These are phyloP conservation scores for Zapus hudsonius DNA, from an alignment of 2,113 vertebrate species.

Conservation along the genomic window DNA sequence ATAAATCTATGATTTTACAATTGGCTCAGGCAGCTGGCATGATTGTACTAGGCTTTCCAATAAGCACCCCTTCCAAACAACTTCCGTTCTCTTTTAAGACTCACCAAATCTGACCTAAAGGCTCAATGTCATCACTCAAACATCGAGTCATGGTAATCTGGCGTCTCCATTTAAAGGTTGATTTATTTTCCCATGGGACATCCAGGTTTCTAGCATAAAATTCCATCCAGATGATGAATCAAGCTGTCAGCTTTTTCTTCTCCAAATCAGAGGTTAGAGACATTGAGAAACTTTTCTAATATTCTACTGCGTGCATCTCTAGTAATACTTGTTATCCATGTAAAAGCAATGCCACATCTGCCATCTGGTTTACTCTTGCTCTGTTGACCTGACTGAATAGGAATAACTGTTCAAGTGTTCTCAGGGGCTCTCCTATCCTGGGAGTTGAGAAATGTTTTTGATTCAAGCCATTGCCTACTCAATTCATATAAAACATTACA, in stretches of 20 bases:
- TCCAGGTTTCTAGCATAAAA: slow-evolving; percentile 53
- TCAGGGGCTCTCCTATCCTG: background rate
- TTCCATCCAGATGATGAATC: slow-evolving; percentile 60
- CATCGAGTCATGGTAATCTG: background rate
- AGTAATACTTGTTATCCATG: background rate
- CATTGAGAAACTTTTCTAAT: slow-evolving; percentile 18
- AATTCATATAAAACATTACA: background rate
- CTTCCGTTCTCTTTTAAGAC: slow-evolving; percentile 36
- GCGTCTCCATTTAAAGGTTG: slow-evolving; percentile 40
- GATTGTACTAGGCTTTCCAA: slow-evolving; percentile 30
- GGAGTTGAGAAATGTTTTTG: background rate
- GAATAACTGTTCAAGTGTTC: background rate
- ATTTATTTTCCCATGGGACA: slow-evolving; percentile 71
- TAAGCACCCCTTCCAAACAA: slow-evolving; percentile 12
- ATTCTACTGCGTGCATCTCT: background rate
- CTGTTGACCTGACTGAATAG: background rate
- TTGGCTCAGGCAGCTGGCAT: slow-evolving; percentile 17
- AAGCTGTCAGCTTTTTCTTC: slow-evolving; percentile 57
- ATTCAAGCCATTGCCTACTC: background rate
- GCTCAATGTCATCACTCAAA: slow-evolving; percentile 31
- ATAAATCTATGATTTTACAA: slow-evolving; percentile 68
- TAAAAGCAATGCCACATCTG: background rate
- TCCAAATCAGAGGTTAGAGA: slow-evolving; percentile 58
- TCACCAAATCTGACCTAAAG: slow-evolving; percentile 13
- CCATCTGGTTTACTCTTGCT: background rate